Conservation (phyloP, 1,140 invertebrate genomes). For the Mactra quadrangularis region DNA sequence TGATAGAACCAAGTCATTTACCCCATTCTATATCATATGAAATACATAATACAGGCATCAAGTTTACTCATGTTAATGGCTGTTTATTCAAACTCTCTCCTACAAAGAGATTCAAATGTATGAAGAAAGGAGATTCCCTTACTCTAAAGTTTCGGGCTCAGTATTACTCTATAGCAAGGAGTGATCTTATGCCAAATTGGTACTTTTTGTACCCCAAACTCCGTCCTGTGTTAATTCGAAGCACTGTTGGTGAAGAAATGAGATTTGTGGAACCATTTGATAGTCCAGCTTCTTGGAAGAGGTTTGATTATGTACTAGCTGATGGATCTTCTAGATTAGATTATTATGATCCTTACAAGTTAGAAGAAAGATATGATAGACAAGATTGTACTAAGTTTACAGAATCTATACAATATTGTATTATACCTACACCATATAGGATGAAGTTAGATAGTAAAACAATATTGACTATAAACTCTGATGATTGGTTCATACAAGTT, state of each 20-base stretch:
- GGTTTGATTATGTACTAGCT: conserved; percentile 70
- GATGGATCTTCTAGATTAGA: conserved; percentile 67
- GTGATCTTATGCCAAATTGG: conserved; percentile 72
- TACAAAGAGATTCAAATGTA: conserved; percentile 61
- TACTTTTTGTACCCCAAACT: conserved; percentile 66
- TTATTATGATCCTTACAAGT: conserved; percentile 73
- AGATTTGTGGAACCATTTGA: conserved; percentile 75
- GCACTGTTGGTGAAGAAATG: conserved; percentile 74
- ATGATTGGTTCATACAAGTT: conserved; percentile 27
- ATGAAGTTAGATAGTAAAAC: conserved; percentile 16
- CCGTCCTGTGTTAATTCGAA: conserved; percentile 64
- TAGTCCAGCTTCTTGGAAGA: conserved; percentile 69
- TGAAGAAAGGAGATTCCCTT: conserved; percentile 65
- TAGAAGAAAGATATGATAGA: conserved; percentile 66
- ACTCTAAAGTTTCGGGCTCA: conserved; percentile 67
- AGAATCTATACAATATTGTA: conserved; percentile 22
- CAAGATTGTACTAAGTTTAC: conserved; percentile 50
- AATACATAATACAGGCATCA: conserved; percentile 58
- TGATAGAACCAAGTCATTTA: conserved; percentile 69
- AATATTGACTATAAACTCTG: conserved; percentile 1
- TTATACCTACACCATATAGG: conserved; percentile 68
- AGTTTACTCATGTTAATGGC: conserved; percentile 72
- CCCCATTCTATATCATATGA: conserved; percentile 62
- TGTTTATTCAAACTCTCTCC: conserved; percentile 73
- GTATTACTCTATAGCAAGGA: conserved; percentile 72